Evolutionary conservation across 2,797 vertebrate genomes (phyloP).

Genomic region (Parotocinclus haroldoi): DNA sequence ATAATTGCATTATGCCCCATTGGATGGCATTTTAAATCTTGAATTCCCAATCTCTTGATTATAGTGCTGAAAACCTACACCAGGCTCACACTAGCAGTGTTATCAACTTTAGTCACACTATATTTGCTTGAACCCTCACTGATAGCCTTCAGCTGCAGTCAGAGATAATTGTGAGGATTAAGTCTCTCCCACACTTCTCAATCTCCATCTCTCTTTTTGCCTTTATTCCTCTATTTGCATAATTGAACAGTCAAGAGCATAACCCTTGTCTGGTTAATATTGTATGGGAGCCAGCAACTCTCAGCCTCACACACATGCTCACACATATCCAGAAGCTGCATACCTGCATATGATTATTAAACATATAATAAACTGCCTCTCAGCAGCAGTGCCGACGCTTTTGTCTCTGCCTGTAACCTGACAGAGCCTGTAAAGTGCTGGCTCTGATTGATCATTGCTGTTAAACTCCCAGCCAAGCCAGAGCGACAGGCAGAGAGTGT

Average conservation of each 20-base stretch:
- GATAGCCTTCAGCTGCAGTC: slow-evolving; percentile 12
- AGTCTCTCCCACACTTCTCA: slow-evolving; percentile 18
- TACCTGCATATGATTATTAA: slow-evolving; percentile 19
- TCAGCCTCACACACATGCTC: neutral
- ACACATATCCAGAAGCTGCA: neutral
- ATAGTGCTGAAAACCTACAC: too few species aligned
- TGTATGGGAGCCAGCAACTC: slow-evolving; percentile 1
- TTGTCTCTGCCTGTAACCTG: slow-evolving; percentile 23
- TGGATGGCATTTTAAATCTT: too few species aligned
- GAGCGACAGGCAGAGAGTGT: slow-evolving; percentile 3
- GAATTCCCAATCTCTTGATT: too few species aligned
- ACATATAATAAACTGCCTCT: slow-evolving; percentile 21
- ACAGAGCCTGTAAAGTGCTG: slow-evolving; percentile 11
- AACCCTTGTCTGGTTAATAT: slow-evolving; percentile 28
- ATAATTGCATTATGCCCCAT: too few species aligned
- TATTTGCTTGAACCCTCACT: neutral
- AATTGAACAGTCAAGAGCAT: slow-evolving; percentile 15
- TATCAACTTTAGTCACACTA: too few species aligned
- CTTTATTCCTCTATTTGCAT: slow-evolving; percentile 25
- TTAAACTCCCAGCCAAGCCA: neutral
- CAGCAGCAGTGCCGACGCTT: slow-evolving; percentile 5
- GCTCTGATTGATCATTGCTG: slow-evolving; percentile 17
- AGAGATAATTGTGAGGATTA: slow-evolving; percentile 31
- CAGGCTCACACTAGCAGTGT: too few species aligned
- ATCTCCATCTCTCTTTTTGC: slow-evolving; percentile 16